A percentile compares a stretch with the other conserved stretches of the same genome.
Conservation (phyloP, 2,113 vertebrate genomes). For the Stomatorhinus ivindoensis region DNA sequence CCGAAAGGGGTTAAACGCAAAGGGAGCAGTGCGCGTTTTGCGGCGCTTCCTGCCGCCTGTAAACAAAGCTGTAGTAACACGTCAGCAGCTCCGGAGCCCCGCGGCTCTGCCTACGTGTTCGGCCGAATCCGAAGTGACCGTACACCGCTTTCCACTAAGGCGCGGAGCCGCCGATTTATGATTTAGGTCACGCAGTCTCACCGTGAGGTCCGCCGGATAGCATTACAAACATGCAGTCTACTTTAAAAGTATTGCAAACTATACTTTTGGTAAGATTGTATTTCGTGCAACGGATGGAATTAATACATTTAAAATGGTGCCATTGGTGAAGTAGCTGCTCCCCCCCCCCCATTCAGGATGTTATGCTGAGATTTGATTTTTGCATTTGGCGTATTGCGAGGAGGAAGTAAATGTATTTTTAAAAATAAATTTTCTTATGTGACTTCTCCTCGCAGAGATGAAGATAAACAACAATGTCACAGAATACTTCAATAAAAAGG, state of each 20-base stretch:
- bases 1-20: background rate
- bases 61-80: conserved; percentile 66
- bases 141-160: background rate
- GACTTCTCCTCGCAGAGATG: conserved; percentile 54
- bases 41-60: conserved; percentile 48
- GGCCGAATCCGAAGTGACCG: background rate
- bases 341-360: background rate
- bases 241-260: background rate
- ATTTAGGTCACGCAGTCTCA: background rate
- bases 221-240: background rate
- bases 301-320: background rate
- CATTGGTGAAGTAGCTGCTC: background rate
- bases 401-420: background rate
- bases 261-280: background rate
- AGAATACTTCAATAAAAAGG: conserved; percentile 63
- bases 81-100: conserved; percentile 58
- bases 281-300: background rate
- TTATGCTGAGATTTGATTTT: background rate
- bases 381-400: background rate
- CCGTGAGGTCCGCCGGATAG: background rate
- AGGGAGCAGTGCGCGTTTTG: background rate
- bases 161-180: background rate
- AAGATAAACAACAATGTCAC: conserved; percentile 57
- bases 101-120: conserved; percentile 19
- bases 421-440: background rate